Base-by-base conservation (phyloP, 1,140 invertebrate genomes). In the Heliconius congener region DNA sequence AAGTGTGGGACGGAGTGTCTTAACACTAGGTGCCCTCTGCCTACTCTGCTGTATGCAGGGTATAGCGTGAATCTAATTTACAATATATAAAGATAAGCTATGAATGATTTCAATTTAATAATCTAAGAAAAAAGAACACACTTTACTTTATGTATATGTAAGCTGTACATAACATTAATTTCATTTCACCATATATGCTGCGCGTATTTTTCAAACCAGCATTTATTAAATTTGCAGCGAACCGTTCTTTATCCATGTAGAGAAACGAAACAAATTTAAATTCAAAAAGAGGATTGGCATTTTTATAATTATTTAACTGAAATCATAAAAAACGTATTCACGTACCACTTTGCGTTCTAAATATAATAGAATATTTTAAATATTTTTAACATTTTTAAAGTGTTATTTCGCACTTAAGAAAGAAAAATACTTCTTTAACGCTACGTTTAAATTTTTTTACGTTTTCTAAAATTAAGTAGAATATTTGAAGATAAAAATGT, bases 201-300 rank as follows among this genome's bases (percentile, higher is more conserved):
- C 0, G 6, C 34, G 34, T 37, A 37, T 37, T 37, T 37, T 37
- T 37, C 34, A 37, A 37, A 37, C 6, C 34, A 37, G 6, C 55
- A 57, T 57, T 57, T 57, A 23, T 57, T 57, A 57, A 57, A 57
- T 57, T 57, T 57, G 19, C 55, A 57, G 55, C n/a, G 55, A 57
- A 57, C 19, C 55, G 8, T 57, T 27, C n/a, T 23, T 23, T 57
- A 57, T 57, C 27, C 8, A 57, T 37, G 5, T 8, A 57, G 55
- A 23, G 55, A 27, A 37, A 37, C n/a, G 55, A 57, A 57, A 57
- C 23, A 23, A 8, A 8, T 37, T 57, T 1, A 57, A 57, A 57
- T 23, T 19, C n/a, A 27, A 57, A n/a, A 57, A 9, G 55, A 57
- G n/a, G 55, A 23, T 57, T 57, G 34, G 8, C 34, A 37, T 37